phyloP scores from a whole-genome alignment of 2,797 vertebrate species.

The Gymnothorax javanicus region DNA sequence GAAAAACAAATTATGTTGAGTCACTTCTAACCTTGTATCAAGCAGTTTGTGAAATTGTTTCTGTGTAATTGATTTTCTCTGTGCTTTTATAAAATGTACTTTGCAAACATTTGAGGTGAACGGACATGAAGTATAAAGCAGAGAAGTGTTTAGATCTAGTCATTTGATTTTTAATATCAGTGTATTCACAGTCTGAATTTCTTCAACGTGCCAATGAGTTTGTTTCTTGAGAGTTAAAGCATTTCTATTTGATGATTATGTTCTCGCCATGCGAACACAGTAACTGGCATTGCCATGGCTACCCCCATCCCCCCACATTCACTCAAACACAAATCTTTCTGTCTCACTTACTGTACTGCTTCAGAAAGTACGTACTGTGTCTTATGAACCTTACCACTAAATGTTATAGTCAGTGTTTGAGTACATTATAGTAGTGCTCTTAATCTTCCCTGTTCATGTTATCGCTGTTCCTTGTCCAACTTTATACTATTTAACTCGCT shows the following conservation, averaged over 20 bases:
- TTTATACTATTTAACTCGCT: background rate
- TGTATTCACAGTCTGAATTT: background rate
- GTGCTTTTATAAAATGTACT: background rate
- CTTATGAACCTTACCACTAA: background rate
- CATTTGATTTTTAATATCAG: background rate
- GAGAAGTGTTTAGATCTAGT: constrained; percentile 14
- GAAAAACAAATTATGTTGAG: constrained; percentile 21
- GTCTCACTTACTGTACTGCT: constrained; percentile 1
- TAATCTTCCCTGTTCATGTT: background rate
- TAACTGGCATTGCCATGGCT: constrained; percentile 13
- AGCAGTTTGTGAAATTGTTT: background rate
- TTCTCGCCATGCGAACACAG: constrained; percentile 24
- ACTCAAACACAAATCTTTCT: background rate
- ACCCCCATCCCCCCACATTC: background rate
- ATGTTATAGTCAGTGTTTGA: background rate
- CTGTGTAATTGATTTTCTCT: background rate
- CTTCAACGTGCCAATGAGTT: background rate
- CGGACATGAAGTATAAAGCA: background rate
- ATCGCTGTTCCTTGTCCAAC: background rate
- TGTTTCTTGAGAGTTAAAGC: constrained; percentile 2
- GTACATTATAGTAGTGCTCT: background rate
- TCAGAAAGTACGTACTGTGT: background rate
- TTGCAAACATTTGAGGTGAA: background rate
- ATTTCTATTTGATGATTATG: background rate
- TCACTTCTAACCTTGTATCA: constrained; percentile 5